A percentile compares a stretch with the other conserved stretches of the same genome.
Evolutionary conservation across 2,797 vertebrate species (phyloP).

Genomic region (Decapterus maruadsi): DNA sequence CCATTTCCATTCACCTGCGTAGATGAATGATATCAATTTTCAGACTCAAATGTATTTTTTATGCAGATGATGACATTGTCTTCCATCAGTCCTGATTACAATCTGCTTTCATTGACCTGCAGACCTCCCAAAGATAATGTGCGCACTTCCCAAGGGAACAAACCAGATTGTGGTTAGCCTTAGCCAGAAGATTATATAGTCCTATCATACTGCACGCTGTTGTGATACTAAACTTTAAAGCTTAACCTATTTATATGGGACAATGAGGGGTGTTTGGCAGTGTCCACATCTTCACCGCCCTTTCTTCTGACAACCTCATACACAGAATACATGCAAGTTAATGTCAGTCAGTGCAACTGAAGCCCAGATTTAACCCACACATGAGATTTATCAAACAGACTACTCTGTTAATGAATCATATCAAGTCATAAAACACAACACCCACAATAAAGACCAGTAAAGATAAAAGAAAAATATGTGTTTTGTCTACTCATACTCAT

Average conservation of each 20-base stretch:
- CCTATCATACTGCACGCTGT: too few species aligned
- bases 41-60: neutral
- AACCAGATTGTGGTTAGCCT: neutral
- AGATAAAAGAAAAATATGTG: neutral
- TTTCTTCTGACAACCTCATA: too few species aligned
- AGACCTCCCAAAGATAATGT: neutral
- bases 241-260: neutral
- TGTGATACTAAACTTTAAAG: too few species aligned
- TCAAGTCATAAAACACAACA: neutral
- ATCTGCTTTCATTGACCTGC: neutral
- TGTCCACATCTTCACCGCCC: too few species aligned
- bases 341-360: neutral
- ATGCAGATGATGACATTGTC: neutral
- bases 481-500: conserved; percentile 10
- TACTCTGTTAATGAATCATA: conserved; percentile 14
- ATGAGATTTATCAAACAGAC: conserved; percentile 16
- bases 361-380: neutral
- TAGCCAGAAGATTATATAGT: too few species aligned
- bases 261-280: too few species aligned
- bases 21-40: neutral
- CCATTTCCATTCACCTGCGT: neutral
- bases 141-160: too few species aligned
- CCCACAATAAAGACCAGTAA: neutral
- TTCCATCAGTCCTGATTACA: neutral
- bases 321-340: too few species aligned